These are phyloP conservation scores for Callocephalon fimbriatum DNA, from an alignment of 2,113 vertebrate genomes.

Conservation along the genomic window DNA sequence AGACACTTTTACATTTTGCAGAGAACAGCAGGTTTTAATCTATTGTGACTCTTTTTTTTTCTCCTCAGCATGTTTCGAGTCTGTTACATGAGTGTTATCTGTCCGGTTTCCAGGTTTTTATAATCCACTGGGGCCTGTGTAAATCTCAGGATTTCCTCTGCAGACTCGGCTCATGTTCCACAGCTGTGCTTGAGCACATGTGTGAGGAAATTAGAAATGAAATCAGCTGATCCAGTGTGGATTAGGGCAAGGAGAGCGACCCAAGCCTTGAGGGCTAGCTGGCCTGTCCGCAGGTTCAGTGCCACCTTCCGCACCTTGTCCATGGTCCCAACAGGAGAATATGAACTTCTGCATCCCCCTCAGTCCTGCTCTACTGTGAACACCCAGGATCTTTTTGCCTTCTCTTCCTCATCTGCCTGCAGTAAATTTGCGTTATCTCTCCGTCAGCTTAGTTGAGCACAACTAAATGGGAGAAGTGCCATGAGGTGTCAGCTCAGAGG, in stretches of 20 bases:
- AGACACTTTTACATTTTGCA: conserved; percentile 58
- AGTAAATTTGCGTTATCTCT: neutral
- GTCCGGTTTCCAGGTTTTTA: conserved; percentile 69
- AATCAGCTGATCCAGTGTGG: conserved; percentile 69
- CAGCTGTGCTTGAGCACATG: conserved; percentile 73
- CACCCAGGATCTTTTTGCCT: neutral
- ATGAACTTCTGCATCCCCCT: neutral
- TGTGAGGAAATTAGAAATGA: conserved; percentile 74
- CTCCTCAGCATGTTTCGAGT: conserved; percentile 49
- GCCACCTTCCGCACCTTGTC: neutral
- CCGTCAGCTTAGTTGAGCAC: neutral
- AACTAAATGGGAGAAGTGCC: neutral
- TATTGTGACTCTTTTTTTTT: neutral
- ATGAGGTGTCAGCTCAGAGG: neutral
- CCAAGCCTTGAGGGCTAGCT: neutral
- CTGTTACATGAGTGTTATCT: conserved; percentile 70
- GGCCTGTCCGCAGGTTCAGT: neutral
- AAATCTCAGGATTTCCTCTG: conserved; percentile 78
- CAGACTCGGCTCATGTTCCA: conserved; percentile 69
- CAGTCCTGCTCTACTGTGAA: rapidly evolving
- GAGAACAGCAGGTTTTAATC: conserved; percentile 73
- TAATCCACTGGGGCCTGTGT: conserved; percentile 68
- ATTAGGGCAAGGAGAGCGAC: conserved; percentile 7
- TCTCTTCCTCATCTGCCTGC: neutral
- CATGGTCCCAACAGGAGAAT: rapidly evolving